Evolutionary conservation across 1,140 invertebrate species (phyloP).

Genomic region (Aphis gossypii): DNA sequence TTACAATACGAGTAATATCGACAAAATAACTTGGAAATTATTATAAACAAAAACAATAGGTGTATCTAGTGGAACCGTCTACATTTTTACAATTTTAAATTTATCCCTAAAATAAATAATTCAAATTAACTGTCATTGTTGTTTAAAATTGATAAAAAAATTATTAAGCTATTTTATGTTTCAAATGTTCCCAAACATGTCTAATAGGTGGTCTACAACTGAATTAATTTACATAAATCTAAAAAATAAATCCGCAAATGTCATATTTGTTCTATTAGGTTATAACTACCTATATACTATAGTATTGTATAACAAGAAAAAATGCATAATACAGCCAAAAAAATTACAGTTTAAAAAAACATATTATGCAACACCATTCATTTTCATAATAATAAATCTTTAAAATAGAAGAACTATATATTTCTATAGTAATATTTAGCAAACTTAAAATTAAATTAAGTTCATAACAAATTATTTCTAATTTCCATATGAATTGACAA

Average conservation of each 20-base stretch:
- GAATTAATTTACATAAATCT: not conserved
- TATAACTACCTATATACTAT: not conserved
- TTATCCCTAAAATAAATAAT: not conserved
- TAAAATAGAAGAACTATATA: not conserved
- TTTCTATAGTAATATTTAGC: not conserved
- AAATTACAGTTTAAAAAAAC: no score
- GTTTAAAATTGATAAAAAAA: not conserved
- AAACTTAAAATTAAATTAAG: slow-evolving; percentile 10
- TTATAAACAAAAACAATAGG: not conserved
- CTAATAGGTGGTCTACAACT: not conserved
- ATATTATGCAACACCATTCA: not conserved
- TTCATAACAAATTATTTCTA: not conserved
- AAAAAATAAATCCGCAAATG: not conserved
- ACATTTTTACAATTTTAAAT: not conserved
- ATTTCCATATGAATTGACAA: not conserved
- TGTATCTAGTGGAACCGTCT: no score
- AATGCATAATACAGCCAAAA: not conserved
- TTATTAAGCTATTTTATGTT: not conserved
- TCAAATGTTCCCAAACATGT: not conserved
- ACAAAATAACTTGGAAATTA: not conserved
- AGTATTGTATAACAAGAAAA: not conserved
- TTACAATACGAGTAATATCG: no score
- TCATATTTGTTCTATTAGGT: not conserved
- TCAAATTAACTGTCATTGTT: not conserved
- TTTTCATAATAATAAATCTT: not conserved